Percentiles rank a stretch among this genome's conserved stretches.
These are phyloP conservation scores for Chymomyza procnemis DNA, from an alignment of 2,888 invertebrate species.

Conservation along the genomic window DNA sequence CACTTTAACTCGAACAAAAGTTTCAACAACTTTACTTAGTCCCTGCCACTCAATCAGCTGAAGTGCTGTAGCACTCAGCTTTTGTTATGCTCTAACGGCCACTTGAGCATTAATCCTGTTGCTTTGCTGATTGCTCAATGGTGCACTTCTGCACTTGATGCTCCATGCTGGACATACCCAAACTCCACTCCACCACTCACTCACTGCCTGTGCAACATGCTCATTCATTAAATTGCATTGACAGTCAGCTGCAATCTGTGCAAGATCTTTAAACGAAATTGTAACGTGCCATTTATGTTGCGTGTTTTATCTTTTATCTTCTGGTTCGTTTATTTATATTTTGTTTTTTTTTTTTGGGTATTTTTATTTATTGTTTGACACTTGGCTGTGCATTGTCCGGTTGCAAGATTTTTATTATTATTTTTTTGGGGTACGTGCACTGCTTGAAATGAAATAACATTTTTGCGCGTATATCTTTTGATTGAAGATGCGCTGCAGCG, in stretches of 20 bases:
- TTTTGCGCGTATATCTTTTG: slow-evolving; percentile 57
- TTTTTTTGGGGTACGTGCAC: slow-evolving; percentile 36
- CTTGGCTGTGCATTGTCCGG: slow-evolving; percentile 54
- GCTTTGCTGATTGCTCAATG: slow-evolving; percentile 57
- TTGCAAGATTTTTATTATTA: slow-evolving; percentile 16
- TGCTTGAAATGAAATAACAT: slow-evolving; percentile 31
- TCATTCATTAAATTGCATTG: slow-evolving; percentile 58
- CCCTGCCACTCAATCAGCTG: slow-evolving; percentile 60
- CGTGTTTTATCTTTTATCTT: slow-evolving; percentile 60
- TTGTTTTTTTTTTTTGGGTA: slow-evolving; percentile 39
- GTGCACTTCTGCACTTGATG: slow-evolving; percentile 41
- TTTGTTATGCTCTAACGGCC: slow-evolving; percentile 10
- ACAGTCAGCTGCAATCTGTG: slow-evolving; percentile 49
- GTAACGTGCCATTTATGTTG: slow-evolving; percentile 46
- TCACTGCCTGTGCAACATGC: background rate
- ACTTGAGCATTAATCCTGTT: slow-evolving; percentile 50
- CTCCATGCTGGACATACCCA: background rate
- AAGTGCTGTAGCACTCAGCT: slow-evolving; percentile 23
- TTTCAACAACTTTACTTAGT: slow-evolving; percentile 36
- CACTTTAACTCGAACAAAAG: slow-evolving; percentile 3
- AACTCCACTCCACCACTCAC: background rate
- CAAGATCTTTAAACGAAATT: slow-evolving; percentile 22
- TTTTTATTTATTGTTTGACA: slow-evolving; percentile 57
- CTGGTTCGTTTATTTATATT: slow-evolving; percentile 30
- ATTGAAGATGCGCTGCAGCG: slow-evolving; percentile 63